A percentile compares a stretch with the other conserved stretches of the same genome.
Evolutionary conservation across 2,113 vertebrate genomes (phyloP).

Genomic region (Oncorhynchus keta): DNA sequence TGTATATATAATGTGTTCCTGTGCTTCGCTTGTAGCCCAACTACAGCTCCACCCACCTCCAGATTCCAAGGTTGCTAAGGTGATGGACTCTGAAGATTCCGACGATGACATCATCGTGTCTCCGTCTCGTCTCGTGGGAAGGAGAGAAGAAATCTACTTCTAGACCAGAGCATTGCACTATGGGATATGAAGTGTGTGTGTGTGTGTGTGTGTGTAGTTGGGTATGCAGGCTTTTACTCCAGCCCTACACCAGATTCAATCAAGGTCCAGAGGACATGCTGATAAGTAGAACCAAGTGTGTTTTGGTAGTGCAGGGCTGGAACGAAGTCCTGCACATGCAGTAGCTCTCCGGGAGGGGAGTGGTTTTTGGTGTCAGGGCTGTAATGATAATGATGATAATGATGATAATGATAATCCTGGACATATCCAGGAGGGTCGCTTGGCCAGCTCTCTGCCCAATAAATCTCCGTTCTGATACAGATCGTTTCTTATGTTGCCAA

Average conservation of each 20-base stretch:
- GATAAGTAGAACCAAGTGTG: no score
- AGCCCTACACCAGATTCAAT: no score
- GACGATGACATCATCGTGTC: slow-evolving; percentile 83
- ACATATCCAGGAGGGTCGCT: no score
- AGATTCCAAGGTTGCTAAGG: slow-evolving; percentile 31
- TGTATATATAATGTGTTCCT: neutral
- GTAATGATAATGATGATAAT: no score
- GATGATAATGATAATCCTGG: no score
- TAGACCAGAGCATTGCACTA: slow-evolving; percentile 23
- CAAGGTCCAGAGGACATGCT: no score
- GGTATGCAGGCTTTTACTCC: no score
- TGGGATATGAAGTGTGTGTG: neutral
- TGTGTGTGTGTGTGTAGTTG: neutral
- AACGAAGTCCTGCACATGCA: no score
- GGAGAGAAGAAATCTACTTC: slow-evolving; percentile 54
- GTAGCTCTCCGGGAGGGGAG: no score
- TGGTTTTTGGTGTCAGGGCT: no score
- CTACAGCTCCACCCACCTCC: slow-evolving; percentile 5
- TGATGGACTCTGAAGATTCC: slow-evolving; percentile 80
- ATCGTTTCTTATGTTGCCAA: neutral
- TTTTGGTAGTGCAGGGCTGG: no score
- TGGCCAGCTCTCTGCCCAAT: no score
- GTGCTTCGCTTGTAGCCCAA: slow-evolving; percentile 54
- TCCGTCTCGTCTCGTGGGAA: slow-evolving; percentile 67
- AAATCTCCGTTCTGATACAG: neutral